Evolutionary conservation across 2,888 invertebrate genomes (phyloP), one percentile per base, ranked within the genome.

Genomic region (Heliothis peltigera): DNA sequence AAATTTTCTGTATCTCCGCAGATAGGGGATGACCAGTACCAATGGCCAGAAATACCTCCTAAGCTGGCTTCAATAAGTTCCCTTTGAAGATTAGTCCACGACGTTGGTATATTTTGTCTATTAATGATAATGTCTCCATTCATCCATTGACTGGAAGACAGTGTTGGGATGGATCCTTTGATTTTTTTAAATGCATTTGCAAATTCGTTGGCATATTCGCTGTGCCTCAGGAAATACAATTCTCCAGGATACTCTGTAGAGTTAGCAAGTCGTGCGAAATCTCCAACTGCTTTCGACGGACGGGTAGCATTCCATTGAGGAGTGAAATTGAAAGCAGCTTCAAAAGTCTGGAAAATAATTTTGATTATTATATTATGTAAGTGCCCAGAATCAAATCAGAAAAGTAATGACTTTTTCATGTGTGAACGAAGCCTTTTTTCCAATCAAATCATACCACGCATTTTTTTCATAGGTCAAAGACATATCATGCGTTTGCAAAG

Each of bases 41-140:
- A 91, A 35, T 93, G 89, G 0, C 95, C 95, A 49, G 95, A 93
- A 51, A 95, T 79, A 10, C 95, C 94, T 46, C 95, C 93, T 52
- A 94, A 85, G 28, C 96, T 90, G 1, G 93, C 93, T 65, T 92
- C 92, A 7, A 91, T 86, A 0, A 96, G 88, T 77, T 95, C 95
- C 56, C 81, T 89, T 56, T 92, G 92, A 22, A 97, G 89, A 74
- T 95, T 95, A 0, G 90, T 85, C 97, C 97, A 97, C 0, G 95
- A 94, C 4, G 95, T 93, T 52, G 92, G 83, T 32, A 96, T 91
- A 65, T 96, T 95, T 81, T 96, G 95, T 44, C 94, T 84, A 59
- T 95, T 91, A 12, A 92, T 82, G 1, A 90, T 78, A 0, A 88
- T 78, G n/a, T 85, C 77, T 15, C 82, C 83, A 43, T 89, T 88